Conservation (phyloP, 2,888 invertebrate species). For the Taphrorychus bicolor region DNA sequence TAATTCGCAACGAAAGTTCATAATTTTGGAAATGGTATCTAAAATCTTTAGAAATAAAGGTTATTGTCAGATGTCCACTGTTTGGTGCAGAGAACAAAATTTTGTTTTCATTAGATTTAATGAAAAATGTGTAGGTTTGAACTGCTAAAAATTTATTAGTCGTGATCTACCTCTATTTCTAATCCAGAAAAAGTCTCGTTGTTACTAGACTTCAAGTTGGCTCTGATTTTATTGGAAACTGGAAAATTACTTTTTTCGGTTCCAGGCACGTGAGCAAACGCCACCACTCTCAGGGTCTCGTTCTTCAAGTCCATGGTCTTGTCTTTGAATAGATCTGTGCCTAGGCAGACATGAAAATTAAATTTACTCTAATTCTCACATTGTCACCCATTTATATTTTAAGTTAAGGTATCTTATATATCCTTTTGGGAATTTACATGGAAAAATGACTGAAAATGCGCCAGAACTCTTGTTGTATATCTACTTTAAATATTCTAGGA, state of each 20-base stretch:
- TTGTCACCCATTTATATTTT: too few relatives aligned
- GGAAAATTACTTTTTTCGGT: constrained; percentile 57
- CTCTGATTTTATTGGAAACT: constrained; percentile 19
- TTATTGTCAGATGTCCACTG: too few relatives aligned
- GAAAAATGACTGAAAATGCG: too few relatives aligned
- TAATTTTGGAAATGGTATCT: constrained; percentile 68
- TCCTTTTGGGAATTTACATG: too few relatives aligned
- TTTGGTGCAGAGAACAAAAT: too few relatives aligned
- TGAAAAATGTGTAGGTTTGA: too few relatives aligned
- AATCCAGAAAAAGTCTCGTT: constrained; percentile 64
- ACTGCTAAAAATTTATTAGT: too few relatives aligned
- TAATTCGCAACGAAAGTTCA: constrained; percentile 75
- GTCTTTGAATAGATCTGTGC: constrained; percentile 62
- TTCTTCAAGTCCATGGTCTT: constrained; percentile 68
- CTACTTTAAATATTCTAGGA: too few relatives aligned
- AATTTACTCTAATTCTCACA: too few relatives aligned
- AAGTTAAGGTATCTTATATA: too few relatives aligned
- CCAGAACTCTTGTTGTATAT: too few relatives aligned
- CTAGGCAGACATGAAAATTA: constrained; percentile 43
- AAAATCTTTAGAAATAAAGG: constrained; percentile 65
- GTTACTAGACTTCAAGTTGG: constrained; percentile 3
- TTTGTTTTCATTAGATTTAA: too few relatives aligned
- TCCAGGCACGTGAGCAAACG: constrained; percentile 74
- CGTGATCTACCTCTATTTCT: constrained; percentile 73
- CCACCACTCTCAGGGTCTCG: constrained; percentile 68